A percentile compares a stretch with the other conserved stretches of the same genome.
Conservation (phyloP, 2,888 invertebrate genomes). For the Caenorhabditis doughertyi region DNA sequence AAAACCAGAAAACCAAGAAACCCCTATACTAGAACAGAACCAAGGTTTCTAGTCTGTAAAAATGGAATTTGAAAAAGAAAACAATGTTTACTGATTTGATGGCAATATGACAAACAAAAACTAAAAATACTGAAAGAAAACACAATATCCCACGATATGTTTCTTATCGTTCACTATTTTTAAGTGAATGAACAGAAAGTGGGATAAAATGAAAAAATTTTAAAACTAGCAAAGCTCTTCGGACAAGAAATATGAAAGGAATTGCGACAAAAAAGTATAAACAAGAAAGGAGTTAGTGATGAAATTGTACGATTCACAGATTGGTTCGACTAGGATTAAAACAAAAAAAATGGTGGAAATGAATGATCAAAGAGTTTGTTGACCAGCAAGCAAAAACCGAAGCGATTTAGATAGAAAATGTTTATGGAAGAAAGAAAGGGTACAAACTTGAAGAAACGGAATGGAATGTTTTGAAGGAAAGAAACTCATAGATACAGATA, state of each 20-base stretch:
- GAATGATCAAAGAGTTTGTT: constrained; percentile 14
- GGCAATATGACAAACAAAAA: neutral
- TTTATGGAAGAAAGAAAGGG: neutral
- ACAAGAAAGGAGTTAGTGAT: constrained; percentile 1
- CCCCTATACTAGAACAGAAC: too few species aligned
- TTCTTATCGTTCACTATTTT: constrained; percentile 44
- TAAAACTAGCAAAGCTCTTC: constrained; percentile 58
- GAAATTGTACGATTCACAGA: constrained; percentile 38
- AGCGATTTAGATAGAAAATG: constrained; percentile 29
- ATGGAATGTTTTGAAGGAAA: constrained; percentile 32
- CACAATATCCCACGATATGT: constrained; percentile 30
- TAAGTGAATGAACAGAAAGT: constrained; percentile 51
- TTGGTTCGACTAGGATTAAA: constrained; percentile 4
- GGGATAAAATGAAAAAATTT: constrained; percentile 34
- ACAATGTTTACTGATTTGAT: constrained; percentile 14
- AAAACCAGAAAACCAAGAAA: too few species aligned
- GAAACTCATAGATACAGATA: constrained; percentile 15
- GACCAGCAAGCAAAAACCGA: constrained; percentile 57
- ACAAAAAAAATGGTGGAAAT: neutral
- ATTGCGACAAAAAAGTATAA: neutral
- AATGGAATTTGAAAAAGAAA: too few species aligned
- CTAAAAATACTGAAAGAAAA: neutral
- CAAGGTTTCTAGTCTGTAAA: too few species aligned
- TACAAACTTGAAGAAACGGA: constrained; percentile 8
- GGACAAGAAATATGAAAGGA: constrained; percentile 23